Percentiles rank a stretch among this genome's conserved stretches.
phyloP scores from a whole-genome alignment of 2,113 vertebrate genomes.

The Syrmaticus mikado region DNA sequence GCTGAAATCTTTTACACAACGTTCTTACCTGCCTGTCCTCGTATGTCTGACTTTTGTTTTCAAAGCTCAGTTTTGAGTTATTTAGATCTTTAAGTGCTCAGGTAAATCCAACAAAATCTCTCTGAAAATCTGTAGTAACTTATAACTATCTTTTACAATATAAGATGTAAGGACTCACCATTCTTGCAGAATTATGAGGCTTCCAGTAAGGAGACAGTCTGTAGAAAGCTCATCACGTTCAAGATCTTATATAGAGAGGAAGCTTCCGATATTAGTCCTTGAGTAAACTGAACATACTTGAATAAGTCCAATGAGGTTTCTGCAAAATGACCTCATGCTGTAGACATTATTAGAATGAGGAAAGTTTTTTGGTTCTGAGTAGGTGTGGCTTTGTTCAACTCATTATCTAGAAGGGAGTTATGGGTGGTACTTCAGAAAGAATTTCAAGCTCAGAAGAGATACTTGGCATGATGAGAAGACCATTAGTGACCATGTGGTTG shows the following conservation, averaged over 20 bases:
- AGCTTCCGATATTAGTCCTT: not conserved
- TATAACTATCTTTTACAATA: not conserved
- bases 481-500: not conserved
- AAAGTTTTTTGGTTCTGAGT: not conserved
- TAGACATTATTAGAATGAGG: not conserved
- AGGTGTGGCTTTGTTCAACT: slow-evolving; percentile 8
- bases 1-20: not conserved
- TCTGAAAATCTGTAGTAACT: not conserved
- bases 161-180: slow-evolving; percentile 48
- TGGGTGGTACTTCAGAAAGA: not conserved
- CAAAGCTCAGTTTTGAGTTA: not conserved
- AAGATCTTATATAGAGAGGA: slow-evolving; percentile 24
- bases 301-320: slow-evolving; percentile 23
- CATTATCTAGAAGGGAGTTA: not conserved
- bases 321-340: slow-evolving; percentile 21
- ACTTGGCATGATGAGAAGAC: not conserved
- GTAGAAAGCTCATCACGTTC: not conserved
- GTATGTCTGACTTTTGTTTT: not conserved
- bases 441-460: not conserved
- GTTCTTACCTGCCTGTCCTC: not conserved
- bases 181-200: slow-evolving; percentile 22
- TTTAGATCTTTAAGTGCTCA: not conserved
- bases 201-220: not conserved
- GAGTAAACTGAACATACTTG: not conserved
- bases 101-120: not conserved